Percentiles rank a stretch among this genome's conserved stretches.
Conservation (phyloP, 2,888 invertebrate genomes). For the Caenorhabditis japonica region DNA sequence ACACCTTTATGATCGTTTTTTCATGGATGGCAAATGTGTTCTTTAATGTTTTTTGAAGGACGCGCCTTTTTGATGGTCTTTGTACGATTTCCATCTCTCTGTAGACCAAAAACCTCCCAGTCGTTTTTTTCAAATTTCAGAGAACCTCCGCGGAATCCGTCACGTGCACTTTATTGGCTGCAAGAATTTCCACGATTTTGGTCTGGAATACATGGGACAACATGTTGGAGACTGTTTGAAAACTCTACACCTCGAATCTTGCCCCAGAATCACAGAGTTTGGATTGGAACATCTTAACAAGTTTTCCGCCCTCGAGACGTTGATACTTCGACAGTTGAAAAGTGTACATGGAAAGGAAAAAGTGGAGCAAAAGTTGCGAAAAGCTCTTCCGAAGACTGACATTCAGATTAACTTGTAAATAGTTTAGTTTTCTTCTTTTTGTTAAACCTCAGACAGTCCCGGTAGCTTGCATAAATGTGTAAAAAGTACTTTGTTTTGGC, state of each 20-base stretch:
- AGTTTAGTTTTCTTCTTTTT: not conserved
- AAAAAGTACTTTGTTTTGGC: not conserved
- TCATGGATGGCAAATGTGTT: too few species aligned
- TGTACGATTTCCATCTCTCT: too few species aligned
- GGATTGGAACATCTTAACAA: constrained; percentile 64
- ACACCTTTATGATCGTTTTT: too few species aligned
- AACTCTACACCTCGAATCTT: constrained; percentile 60
- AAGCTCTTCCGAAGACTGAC: constrained; percentile 62
- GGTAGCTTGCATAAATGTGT: not conserved
- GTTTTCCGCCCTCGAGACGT: constrained; percentile 53
- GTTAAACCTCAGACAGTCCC: not conserved
- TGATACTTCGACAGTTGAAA: constrained; percentile 60
- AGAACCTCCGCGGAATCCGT: constrained; percentile 52
- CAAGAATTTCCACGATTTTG: constrained; percentile 70
- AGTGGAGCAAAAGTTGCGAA: constrained; percentile 51
- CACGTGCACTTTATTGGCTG: constrained; percentile 63
- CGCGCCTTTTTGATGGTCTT: too few species aligned
- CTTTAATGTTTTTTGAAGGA: too few species aligned
- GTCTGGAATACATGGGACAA: constrained; percentile 67
- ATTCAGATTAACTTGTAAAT: constrained; percentile 39
- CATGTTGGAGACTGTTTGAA: constrained; percentile 60
- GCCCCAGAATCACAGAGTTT: constrained; percentile 68
- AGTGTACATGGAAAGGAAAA: constrained; percentile 65
- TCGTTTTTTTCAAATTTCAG: constrained; percentile 22
- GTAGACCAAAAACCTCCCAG: not conserved